phyloP scores from a whole-genome alignment of 2,797 vertebrate species.

The Alectoris magna region DNA sequence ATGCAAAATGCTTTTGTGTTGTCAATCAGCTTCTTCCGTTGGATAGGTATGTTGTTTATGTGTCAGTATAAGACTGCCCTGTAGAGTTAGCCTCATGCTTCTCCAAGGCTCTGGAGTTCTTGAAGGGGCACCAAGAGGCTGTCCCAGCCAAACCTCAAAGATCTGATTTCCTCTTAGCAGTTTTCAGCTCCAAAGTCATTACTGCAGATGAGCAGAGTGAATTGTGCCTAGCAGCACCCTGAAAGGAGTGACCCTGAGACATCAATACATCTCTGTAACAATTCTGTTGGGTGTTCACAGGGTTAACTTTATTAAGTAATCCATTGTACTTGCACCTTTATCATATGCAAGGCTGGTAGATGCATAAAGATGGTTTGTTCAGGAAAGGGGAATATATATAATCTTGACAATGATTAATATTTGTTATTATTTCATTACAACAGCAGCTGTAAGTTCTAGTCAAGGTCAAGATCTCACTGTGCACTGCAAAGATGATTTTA shows the following conservation, averaged over 20 bases:
- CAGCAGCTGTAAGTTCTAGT: neutral
- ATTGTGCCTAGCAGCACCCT: neutral
- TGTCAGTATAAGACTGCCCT: rapidly evolving
- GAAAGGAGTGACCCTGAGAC: neutral
- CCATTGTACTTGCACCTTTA: neutral
- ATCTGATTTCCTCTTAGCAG: neutral
- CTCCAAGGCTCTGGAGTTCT: neutral
- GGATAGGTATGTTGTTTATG: neutral
- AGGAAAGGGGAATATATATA: neutral
- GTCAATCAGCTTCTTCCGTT: slow-evolving; percentile 13
- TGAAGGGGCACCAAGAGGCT: neutral
- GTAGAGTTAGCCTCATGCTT: neutral
- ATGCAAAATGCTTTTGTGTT: slow-evolving; percentile 26
- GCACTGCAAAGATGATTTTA: neutral
- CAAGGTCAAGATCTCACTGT: neutral
- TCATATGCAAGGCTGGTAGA: neutral
- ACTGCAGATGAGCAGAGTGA: neutral
- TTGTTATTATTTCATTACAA: slow-evolving; percentile 7
- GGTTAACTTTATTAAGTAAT: neutral
- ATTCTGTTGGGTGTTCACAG: neutral
- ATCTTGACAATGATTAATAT: neutral
- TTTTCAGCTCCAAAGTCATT: neutral
- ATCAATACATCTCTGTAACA: neutral
- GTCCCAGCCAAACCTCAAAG: neutral
- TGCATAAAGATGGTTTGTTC: neutral